Percentiles rank a stretch among this genome's conserved stretches.
Conservation (phyloP, 1,140 invertebrate genomes). For the Lycorma delicatula region DNA sequence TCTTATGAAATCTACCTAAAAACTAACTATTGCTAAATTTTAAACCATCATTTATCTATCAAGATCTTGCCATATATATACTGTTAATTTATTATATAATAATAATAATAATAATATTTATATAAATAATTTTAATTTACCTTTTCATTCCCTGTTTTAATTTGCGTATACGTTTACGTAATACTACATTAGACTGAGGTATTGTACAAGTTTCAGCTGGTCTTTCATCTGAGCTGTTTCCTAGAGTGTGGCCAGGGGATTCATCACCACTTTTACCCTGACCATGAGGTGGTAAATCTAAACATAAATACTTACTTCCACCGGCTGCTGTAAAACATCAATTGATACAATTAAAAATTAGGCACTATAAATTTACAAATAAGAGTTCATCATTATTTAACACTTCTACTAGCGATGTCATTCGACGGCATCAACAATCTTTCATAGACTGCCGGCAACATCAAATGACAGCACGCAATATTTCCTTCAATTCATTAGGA, state of each 20-base stretch:
- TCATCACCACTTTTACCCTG: conserved; percentile 18
- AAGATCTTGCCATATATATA: too few relatives aligned
- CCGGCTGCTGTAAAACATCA: conserved; percentile 6
- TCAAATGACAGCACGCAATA: too few relatives aligned
- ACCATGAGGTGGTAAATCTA: conserved; percentile 26
- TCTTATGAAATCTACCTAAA: too few relatives aligned
- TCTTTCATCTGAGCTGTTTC: conserved; percentile 5
- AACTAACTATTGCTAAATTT: too few relatives aligned
- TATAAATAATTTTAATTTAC: conserved; percentile 33
- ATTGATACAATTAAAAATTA: background rate
- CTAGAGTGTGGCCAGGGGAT: conserved; percentile 17
- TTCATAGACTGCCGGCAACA: too few relatives aligned
- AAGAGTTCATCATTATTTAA: too few relatives aligned
- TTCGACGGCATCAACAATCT: too few relatives aligned
- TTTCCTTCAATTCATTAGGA: too few relatives aligned
- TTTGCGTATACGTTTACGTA: conserved; percentile 72
- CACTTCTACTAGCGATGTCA: too few relatives aligned
- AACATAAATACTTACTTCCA: conserved; percentile 17
- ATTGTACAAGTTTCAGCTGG: conserved; percentile 35
- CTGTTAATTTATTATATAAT: too few relatives aligned
- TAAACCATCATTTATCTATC: too few relatives aligned
- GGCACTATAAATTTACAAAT: too few relatives aligned
- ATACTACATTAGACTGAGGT: conserved; percentile 72
- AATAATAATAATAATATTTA: conserved; percentile 17
- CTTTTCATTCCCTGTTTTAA: conserved; percentile 83